Evolutionary conservation across 2,797 vertebrate genomes (phyloP).

Genomic region (Rhinella marina): DNA sequence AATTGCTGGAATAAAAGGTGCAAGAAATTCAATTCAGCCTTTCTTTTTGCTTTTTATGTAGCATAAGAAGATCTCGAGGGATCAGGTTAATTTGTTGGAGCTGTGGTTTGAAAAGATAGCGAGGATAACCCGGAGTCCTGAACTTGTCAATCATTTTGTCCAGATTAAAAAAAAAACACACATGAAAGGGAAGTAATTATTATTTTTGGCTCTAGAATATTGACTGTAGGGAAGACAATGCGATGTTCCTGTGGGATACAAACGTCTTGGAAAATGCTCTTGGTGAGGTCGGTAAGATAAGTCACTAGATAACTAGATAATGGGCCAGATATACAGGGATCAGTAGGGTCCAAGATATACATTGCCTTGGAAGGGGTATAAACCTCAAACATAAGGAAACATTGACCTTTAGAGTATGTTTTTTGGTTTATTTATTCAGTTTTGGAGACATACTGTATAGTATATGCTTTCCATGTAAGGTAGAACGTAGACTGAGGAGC

Average conservation of each 20-base stretch:
- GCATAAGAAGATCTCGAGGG: conserved; percentile 29
- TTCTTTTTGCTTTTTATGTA: conserved; percentile 43
- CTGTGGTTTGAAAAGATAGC: conserved; percentile 45
- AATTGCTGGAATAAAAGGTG: conserved; percentile 37
- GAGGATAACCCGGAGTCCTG: conserved; percentile 43
- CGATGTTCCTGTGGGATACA: conserved; percentile 17
- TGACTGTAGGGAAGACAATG: conserved; percentile 35
- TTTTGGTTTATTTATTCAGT: background rate
- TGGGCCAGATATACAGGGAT: conserved; percentile 11
- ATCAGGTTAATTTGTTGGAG: conserved; percentile 41
- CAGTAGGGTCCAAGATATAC: background rate
- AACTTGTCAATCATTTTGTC: conserved; percentile 51
- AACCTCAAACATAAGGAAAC: conserved; percentile 10
- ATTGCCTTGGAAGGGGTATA: background rate
- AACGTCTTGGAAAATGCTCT: conserved; percentile 18
- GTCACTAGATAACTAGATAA: conserved; percentile 39
- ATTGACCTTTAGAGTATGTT: background rate
- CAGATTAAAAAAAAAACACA: conserved; percentile 19
- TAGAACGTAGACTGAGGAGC: background rate
- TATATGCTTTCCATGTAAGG: background rate
- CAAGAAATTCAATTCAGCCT: conserved; percentile 37
- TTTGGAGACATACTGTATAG: background rate
- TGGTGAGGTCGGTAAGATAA: conserved; percentile 37
- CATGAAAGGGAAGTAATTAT: conserved; percentile 45
- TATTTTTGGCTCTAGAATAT: conserved; percentile 45